Evolutionary conservation across 2,888 invertebrate genomes (phyloP).

Genomic region (Spodoptera littoralis): DNA sequence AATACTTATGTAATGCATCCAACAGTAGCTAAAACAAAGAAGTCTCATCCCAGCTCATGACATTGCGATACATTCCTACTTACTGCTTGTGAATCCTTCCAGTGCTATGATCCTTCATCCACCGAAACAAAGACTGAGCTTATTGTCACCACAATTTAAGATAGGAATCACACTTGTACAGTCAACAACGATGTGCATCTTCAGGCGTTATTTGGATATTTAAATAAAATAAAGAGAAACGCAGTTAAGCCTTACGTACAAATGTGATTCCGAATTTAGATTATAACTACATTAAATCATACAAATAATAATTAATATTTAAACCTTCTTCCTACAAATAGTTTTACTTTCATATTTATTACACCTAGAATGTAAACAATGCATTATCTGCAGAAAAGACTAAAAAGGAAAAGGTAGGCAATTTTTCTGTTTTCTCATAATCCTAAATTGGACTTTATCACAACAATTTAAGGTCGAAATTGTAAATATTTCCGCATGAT

Average conservation of each 20-base stretch:
- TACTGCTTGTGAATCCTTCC: constrained; percentile 84
- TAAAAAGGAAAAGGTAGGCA: no score
- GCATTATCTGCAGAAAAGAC: background rate
- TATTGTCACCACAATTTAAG: constrained; percentile 50
- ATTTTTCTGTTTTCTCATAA: no score
- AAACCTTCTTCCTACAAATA: constrained; percentile 17
- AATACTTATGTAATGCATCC: constrained; percentile 92
- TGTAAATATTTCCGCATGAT: background rate
- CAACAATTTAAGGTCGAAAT: constrained; percentile 5
- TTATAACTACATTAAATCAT: constrained; percentile 26
- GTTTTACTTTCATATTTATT: constrained; percentile 9
- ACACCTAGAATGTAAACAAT: constrained; percentile 21
- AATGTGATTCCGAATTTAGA: constrained; percentile 47
- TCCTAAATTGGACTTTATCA: background rate
- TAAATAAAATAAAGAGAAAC: no score
- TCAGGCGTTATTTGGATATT: no score
- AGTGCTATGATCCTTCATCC: constrained; percentile 83
- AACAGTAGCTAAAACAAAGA: constrained; percentile 80
- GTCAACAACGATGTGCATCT: no score
- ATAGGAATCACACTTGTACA: constrained; percentile 48
- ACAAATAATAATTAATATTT: constrained; percentile 30
- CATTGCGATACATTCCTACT: constrained; percentile 61
- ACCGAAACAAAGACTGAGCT: constrained; percentile 83
- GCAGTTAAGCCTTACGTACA: constrained; percentile 22
- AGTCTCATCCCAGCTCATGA: constrained; percentile 84